Evolutionary conservation across 2,888 invertebrate genomes (phyloP).

Genomic region (Hypomecis atomaria): DNA sequence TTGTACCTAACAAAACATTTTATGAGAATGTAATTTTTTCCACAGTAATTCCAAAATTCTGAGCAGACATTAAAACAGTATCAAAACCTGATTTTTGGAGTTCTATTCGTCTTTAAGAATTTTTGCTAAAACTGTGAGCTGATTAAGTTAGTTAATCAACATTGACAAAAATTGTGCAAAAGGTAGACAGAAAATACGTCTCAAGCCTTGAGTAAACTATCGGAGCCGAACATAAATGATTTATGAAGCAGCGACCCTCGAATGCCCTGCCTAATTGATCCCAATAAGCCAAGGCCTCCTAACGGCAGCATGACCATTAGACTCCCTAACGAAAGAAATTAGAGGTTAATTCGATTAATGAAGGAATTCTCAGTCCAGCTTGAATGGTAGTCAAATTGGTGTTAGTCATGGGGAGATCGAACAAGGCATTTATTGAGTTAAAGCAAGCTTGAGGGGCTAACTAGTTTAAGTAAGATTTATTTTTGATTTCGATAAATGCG

Average conservation of each 20-base stretch:
- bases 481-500: too few species aligned
- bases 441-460: conserved; percentile 11
- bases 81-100: not conserved
- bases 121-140: not conserved
- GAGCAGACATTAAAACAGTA: not conserved
- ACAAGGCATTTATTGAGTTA: conserved; percentile 23
- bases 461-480: not conserved
- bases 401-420: conserved; percentile 41
- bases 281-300: conserved; percentile 71
- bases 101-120: not conserved
- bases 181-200: conserved; percentile 9
- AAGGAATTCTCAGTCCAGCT: conserved; percentile 49
- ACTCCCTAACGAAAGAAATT: conserved; percentile 67
- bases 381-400: conserved; percentile 49
- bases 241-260: conserved; percentile 42
- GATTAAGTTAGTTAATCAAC: not conserved
- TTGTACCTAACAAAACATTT: not conserved
- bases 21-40: not conserved
- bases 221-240: conserved; percentile 43
- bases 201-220: conserved; percentile 29
- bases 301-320: conserved; percentile 65
- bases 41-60: not conserved
- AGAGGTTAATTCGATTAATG: conserved; percentile 78
- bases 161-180: conserved; percentile 1
- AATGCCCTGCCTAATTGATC: conserved; percentile 66